Base-by-base conservation (phyloP, 2,797 vertebrate genomes). In the Acanthornis magna region DNA sequence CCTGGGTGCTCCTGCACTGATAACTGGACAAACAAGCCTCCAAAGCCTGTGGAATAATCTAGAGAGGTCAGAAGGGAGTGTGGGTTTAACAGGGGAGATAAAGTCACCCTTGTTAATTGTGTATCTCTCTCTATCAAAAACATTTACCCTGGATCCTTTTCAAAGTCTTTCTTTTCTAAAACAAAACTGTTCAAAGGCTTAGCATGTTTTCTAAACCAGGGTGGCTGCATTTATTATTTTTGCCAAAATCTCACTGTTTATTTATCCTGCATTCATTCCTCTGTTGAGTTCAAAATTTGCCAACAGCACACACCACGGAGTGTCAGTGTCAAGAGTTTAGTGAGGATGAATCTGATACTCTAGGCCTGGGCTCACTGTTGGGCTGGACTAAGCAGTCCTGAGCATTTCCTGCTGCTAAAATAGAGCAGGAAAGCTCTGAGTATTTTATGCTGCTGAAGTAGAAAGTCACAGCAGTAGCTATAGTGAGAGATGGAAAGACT, bases 81-180 rank as follows among this genome's bases (percentile, higher is more conserved):
- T 50, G 75, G 77, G 36, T 63, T 89, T 87, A 78, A 85, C 45
- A 58, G 43, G n/a, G 51, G 77, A 92, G 92, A 95, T 95, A 95
- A 94, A 95, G 91, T 92, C 91, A 71, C 66, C 76, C 89, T 88
- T 86, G 58, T 78, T 82, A 92, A 92, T 72, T 63, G 73, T 79
- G 47, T 94, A 60, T 95, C 89, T 96, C 91, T 55, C 88, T 65
- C 87, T 82, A 88, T 67, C 71, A 76, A 94, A 97, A 97, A 97
- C 96, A 96, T 97, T 97, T 98, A 97, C 77, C 75, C 95, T 98
- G 96, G 97, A 96, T 86, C 38, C 48, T 66, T 94, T 96, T 97
- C 95, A 98, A 94, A 89, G 57, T 43, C 86, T 48, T 79, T 65
- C 74, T 93, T 85, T 86, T 36, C 91, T 97, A 89, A 89, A 93